These are phyloP conservation scores for Acanthococcus lagerstroemiae DNA, from an alignment of 2,888 invertebrate species.

Conservation along the genomic window DNA sequence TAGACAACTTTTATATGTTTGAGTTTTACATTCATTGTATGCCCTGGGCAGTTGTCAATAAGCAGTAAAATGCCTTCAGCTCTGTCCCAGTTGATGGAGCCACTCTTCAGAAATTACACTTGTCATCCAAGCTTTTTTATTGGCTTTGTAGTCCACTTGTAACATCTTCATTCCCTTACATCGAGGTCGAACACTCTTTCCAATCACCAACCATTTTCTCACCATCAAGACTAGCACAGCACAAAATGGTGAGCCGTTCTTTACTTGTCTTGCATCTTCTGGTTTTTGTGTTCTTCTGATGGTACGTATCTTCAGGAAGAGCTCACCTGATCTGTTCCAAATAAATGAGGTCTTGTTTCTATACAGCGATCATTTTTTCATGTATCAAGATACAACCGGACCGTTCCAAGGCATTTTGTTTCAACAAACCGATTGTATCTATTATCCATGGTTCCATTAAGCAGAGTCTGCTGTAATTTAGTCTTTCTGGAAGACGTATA, in stretches of 20 bases:
- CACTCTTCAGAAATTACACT: slow-evolving; percentile 36
- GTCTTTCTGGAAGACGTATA: too few species aligned
- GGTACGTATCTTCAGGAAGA: slow-evolving; percentile 36
- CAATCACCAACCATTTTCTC: slow-evolving; percentile 38
- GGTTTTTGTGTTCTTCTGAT: slow-evolving; percentile 38
- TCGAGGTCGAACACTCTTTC: slow-evolving; percentile 39
- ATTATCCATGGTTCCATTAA: too few species aligned
- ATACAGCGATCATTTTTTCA: too few species aligned
- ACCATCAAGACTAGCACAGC: slow-evolving; percentile 36
- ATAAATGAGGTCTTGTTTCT: too few species aligned
- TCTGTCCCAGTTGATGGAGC: slow-evolving; percentile 36
- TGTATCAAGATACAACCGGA: too few species aligned
- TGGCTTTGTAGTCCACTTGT: slow-evolving; percentile 38
- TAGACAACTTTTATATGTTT: slow-evolving; percentile 19
- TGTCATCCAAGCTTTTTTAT: slow-evolving; percentile 41
- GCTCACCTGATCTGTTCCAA: too few species aligned
- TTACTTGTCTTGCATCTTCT: slow-evolving; percentile 12
- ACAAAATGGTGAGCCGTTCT: slow-evolving; percentile 16
- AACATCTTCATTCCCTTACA: slow-evolving; percentile 36
- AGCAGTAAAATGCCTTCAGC: slow-evolving; percentile 31
- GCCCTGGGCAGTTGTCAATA: slow-evolving; percentile 10
- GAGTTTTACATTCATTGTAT: slow-evolving; percentile 10
- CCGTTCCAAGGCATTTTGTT: too few species aligned
- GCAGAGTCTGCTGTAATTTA: too few species aligned
- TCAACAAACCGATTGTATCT: too few species aligned